Evolutionary conservation across 1,140 invertebrate species (phyloP), one percentile per base, ranked within the genome.

Genomic region (Neotoxoptera formosana): DNA sequence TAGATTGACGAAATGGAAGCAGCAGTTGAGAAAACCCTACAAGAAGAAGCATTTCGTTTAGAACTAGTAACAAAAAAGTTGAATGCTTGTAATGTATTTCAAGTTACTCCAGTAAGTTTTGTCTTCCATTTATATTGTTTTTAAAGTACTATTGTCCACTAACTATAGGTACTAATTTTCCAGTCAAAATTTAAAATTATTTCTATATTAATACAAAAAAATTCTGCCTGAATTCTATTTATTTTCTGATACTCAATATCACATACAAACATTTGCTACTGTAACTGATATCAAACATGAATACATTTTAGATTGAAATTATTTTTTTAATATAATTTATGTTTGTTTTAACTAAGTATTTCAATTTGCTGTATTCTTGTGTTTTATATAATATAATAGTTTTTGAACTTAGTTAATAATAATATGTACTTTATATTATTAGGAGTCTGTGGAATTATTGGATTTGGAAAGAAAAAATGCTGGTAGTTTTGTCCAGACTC

Each of bases 391-490:
- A 41, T 41, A 41, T 41, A 2, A n/a, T 67, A n/a, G 11, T 17
- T 53, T 53, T 7, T 53, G 21, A n/a, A 34, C 6, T 76, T 14
- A 76, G 17, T n/a, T 67, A n/a, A 30, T 67, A 60, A 60, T 60
- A 67, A n/a, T 14, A 67, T 67, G 60, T 67, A 67, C 11, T 67
- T n/a, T 67, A 67, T n/a, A 67, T 47, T 51, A 51, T 48, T 90
- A 94, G 93, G 91, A 94, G 45, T 67, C 76, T 30, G 47, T 88
- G 14, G 91, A 92, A 51, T 84, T 91, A 93, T 97, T 97, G 7
- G 97, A 97, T 94, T 95, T 97, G 48, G 98, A 98, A 95, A 95
- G 97, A 94, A 97, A 98, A 94, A 98, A 98, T 95, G 97, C 97
- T 7, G 95, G 96, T 53, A 96, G 97, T 94, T 98, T 98, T 95